These are phyloP conservation scores for Neofelis nebulosa DNA, from an alignment of 2,113 vertebrate species.

Conservation along the genomic window DNA sequence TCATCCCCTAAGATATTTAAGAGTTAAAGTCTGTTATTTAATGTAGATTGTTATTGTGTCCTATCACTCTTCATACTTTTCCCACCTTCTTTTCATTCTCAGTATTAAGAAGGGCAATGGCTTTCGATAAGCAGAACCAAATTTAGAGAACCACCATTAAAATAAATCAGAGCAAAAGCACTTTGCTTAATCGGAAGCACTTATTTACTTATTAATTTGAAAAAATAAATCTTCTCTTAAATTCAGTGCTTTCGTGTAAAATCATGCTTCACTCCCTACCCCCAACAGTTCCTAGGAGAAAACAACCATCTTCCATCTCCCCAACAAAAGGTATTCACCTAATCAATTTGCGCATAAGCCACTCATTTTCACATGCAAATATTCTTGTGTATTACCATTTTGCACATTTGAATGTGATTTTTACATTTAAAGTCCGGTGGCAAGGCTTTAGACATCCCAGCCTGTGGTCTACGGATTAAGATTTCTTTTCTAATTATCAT, in stretches of 20 bases:
- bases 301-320: neutral
- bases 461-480: slow-evolving; percentile 68
- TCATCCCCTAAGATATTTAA: neutral
- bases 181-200: neutral
- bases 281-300: neutral
- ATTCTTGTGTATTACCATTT: neutral
- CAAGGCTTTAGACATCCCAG: neutral
- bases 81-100: neutral
- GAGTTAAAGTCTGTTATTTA: neutral
- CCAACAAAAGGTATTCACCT: slow-evolving; percentile 56
- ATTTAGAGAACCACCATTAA: neutral
- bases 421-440: slow-evolving; percentile 64
- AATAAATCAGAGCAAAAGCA: neutral
- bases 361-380: slow-evolving; percentile 77
- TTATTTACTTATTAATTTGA: neutral
- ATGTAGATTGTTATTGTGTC: neutral
- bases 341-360: neutral
- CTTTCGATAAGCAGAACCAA: neutral
- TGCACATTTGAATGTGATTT: slow-evolving; percentile 29
- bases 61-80: neutral
- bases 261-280: neutral
- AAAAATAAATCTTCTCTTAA: neutral
- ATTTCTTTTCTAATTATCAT: slow-evolving; percentile 75
- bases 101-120: neutral
- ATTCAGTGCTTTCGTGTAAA: neutral